Conservation (phyloP, 2,888 invertebrate species). For the Platycheirus rosarum region DNA sequence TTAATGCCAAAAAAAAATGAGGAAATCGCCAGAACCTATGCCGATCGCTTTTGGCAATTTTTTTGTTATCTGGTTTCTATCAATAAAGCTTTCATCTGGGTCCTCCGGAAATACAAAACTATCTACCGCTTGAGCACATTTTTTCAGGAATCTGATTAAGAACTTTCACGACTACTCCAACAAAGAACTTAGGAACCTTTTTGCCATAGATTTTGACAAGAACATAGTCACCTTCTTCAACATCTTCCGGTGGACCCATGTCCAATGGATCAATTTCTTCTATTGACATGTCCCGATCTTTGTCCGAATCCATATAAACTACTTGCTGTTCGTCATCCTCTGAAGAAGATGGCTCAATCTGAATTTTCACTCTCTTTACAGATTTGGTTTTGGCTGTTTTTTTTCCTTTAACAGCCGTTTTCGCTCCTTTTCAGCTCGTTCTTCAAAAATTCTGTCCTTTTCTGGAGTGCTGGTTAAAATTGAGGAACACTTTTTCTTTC, state of each 20-base stretch:
- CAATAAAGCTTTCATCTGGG: conserved; percentile 1
- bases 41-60: conserved; percentile 5
- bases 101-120: neutral
- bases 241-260: neutral
- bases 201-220: neutral
- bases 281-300: neutral
- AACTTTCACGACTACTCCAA: neutral
- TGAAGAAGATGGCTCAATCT: conserved; percentile 6
- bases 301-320: conserved; percentile 6
- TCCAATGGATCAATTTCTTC: conserved; percentile 12
- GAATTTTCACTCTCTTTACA: conserved; percentile 3
- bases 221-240: neutral
- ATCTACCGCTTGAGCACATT: neutral
- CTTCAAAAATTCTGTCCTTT: neutral
- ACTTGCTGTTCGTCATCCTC: conserved; percentile 8
- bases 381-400: neutral
- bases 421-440: neutral
- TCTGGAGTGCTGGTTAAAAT: conserved; percentile 18
- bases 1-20: no score
- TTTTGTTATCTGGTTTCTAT: conserved; percentile 2
- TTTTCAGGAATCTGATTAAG: conserved; percentile 1
- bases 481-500: conserved; percentile 6
- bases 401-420: neutral
- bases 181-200: conserved; percentile 1
- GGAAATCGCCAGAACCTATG: no score